Evolutionary conservation across 2,113 vertebrate species (phyloP), one percentile per base, ranked within the genome.

Genomic region (Phyllostomus discolor): DNA sequence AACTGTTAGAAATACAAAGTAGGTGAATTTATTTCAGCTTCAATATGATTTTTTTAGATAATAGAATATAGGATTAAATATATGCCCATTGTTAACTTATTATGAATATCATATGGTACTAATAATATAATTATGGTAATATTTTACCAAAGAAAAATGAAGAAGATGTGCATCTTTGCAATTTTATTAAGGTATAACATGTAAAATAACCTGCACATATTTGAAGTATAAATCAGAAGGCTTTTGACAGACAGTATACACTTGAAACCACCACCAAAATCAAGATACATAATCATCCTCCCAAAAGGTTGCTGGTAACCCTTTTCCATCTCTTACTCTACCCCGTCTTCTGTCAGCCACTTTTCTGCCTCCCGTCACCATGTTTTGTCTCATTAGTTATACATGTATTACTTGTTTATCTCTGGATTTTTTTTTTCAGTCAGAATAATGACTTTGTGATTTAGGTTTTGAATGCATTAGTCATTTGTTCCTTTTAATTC

Each of bases 31-130:
- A 83, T 82, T 62, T 20, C 20, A 73, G 70, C 8, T 57, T 76
- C n/a, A 73, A 46, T 78, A 48, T 31, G 38, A 14, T 88, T 67
- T 92, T 48, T 79, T 80, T 69, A 95, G n/a, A 95, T 94, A 90
- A 81, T 24, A 62, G 26, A 46, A 81, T 81, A 41, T 15, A 35
- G 8, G 10, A 1, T 19, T 48, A 33, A 67, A 67, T 38, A 2
- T 6, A 35, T 67, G n/a, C 19, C 28, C 5, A 35, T 9, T 67
- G 2, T 66, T 76, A 48, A 16, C 10, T 43, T 67, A 38, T 43
- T 67, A 38, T 41, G 10, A 1, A 26, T 54, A 57, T 41, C 62
- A 64, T n/a, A 26, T n/a, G 19, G 16, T 28, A 69, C 57, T 72
- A 62, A 62, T 7, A 35, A 1, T 76, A 90, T 46, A 78, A 70